phyloP scores from a whole-genome alignment of 2,797 vertebrate species.

The Acipenser oxyrinchus region DNA sequence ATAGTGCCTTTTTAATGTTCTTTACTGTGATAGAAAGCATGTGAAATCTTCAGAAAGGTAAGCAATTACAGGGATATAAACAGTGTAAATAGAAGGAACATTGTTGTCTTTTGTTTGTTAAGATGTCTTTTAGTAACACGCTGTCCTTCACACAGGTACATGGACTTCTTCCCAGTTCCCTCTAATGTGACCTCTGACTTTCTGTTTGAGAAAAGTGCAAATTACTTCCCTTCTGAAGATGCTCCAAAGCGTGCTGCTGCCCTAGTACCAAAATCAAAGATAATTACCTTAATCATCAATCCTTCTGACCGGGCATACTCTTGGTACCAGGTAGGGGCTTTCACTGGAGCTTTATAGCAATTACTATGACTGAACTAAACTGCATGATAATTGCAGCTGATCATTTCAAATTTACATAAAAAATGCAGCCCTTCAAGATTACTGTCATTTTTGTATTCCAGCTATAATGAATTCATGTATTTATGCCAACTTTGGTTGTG shows the following conservation, averaged over 20 bases:
- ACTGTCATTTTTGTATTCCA: too few species aligned
- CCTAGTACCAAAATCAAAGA: constrained; percentile 88
- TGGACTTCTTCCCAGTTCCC: constrained; percentile 88
- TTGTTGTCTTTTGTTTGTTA: neutral
- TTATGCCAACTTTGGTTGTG: too few species aligned
- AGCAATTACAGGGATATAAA: too few species aligned
- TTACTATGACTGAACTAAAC: too few species aligned
- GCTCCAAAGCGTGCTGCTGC: constrained; percentile 77
- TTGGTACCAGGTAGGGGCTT: constrained; percentile 88
- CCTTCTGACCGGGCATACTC: constrained; percentile 91
- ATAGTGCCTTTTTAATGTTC: too few species aligned
- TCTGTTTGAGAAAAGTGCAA: constrained; percentile 94
- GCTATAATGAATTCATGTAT: too few species aligned
- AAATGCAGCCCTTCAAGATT: too few species aligned
- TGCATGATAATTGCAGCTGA: too few species aligned
- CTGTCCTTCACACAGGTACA: constrained; percentile 68
- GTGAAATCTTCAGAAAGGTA: too few species aligned
- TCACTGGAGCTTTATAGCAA: neutral
- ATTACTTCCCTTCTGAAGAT: constrained; percentile 92
- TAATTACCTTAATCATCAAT: constrained; percentile 92
- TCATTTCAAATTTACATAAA: too few species aligned
- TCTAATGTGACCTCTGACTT: constrained; percentile 81
- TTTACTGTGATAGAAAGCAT: too few species aligned
- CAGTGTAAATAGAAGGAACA: constrained; percentile 32
- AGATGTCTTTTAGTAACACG: neutral